These are phyloP conservation scores for Drosophila paracracens DNA, from an alignment of 2,888 invertebrate genomes.

Conservation along the genomic window DNA sequence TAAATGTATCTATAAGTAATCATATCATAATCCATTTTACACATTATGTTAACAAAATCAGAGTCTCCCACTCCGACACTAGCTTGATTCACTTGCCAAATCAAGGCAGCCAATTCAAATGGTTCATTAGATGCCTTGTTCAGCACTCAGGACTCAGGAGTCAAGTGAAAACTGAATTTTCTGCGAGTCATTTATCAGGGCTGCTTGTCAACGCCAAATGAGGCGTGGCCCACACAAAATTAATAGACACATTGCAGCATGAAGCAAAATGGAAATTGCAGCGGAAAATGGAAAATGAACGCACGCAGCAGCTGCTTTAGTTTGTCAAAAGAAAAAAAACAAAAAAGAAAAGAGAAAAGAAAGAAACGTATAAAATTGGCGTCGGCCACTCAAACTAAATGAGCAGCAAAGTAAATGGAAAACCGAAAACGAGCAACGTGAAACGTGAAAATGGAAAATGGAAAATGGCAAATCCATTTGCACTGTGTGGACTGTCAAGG, in stretches of 20 bases:
- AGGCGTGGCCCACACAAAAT: constrained; percentile 58
- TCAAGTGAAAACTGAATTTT: constrained; percentile 32
- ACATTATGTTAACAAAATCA: background rate
- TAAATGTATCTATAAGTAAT: background rate
- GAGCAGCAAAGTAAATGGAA: constrained; percentile 68
- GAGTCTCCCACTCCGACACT: background rate
- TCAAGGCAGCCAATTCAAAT: constrained; percentile 59
- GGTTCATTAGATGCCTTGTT: constrained; percentile 62
- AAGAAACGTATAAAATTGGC: constrained; percentile 41
- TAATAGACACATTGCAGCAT: constrained; percentile 60
- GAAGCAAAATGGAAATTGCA: constrained; percentile 32
- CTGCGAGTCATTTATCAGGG: constrained; percentile 61
- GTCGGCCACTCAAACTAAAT: constrained; percentile 60
- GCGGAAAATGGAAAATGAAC: constrained; percentile 28
- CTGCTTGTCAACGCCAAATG: constrained; percentile 59
- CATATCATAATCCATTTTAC: constrained; percentile 1
- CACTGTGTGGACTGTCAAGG: constrained; percentile 66
- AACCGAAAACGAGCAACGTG: constrained; percentile 3
- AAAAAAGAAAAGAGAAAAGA: background rate
- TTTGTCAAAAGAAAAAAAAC: constrained; percentile 37
- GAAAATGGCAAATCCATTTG: constrained; percentile 72
- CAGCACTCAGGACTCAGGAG: constrained; percentile 4
- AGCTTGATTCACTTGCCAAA: constrained; percentile 33
- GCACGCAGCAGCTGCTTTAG: constrained; percentile 29
- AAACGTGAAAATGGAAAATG: constrained; percentile 46